These are phyloP conservation scores for Eristalis arbustorum DNA, from an alignment of 2,888 invertebrate species.

Conservation along the genomic window DNA sequence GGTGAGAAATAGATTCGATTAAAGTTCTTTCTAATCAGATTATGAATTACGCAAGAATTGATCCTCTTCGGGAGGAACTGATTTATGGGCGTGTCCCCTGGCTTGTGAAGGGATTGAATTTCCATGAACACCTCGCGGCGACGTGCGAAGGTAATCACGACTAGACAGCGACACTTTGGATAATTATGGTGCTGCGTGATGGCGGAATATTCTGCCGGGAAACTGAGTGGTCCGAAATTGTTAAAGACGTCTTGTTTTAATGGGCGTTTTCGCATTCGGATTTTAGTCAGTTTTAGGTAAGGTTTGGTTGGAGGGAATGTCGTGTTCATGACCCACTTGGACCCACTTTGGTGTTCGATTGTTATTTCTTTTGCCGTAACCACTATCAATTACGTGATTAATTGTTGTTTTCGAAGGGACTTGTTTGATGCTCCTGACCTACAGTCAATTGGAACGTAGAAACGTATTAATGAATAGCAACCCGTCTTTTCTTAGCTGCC, in stretches of 20 bases:
- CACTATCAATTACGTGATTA: too few species aligned
- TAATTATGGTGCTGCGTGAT: not conserved
- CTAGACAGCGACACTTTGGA: slow-evolving; percentile 3
- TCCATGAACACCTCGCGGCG: not conserved
- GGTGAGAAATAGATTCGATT: slow-evolving; percentile 21
- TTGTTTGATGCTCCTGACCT: too few species aligned
- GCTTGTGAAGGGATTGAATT: not conserved
- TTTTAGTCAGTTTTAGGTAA: too few species aligned
- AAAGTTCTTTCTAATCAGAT: slow-evolving; percentile 14
- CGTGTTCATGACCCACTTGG: too few species aligned
- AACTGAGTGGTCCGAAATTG: not conserved
- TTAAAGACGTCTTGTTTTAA: not conserved
- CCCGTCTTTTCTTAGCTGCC: too few species aligned
- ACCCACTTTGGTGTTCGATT: too few species aligned
- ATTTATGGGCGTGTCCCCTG: slow-evolving; percentile 13
- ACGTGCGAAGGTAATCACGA: not conserved
- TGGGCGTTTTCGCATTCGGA: too few species aligned
- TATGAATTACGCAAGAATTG: slow-evolving; percentile 29
- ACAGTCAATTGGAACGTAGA: too few species aligned
- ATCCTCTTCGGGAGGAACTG: slow-evolving; percentile 12
- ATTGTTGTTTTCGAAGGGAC: too few species aligned
- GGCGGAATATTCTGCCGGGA: not conserved
- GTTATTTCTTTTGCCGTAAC: too few species aligned
- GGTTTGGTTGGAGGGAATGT: too few species aligned
- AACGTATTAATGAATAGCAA: too few species aligned